phyloP scores from a whole-genome alignment of 2,888 invertebrate genomes.

The Heliconius erato region DNA sequence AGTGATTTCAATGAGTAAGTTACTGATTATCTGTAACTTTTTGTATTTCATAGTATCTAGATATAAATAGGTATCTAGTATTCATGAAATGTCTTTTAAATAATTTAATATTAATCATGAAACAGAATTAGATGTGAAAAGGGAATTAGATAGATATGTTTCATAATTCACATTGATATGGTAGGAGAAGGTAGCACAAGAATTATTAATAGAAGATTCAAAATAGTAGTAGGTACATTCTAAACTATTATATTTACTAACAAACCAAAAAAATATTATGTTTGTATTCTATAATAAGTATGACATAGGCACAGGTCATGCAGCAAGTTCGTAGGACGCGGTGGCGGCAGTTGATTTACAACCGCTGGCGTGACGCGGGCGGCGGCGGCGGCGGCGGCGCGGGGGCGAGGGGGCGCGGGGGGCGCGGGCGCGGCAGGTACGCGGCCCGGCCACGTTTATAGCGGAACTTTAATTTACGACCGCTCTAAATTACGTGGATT shows the following conservation, averaged over 20 bases:
- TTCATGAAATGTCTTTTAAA: no score
- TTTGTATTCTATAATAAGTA: conserved; percentile 14
- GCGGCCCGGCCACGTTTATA: conserved; percentile 77
- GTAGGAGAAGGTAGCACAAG: background rate
- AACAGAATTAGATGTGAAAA: background rate
- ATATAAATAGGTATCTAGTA: no score
- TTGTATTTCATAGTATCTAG: no score
- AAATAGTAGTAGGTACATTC: no score
- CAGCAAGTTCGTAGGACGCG: conserved; percentile 53
- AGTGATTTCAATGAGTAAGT: no score
- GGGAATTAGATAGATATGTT: background rate
- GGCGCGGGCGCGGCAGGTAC: conserved; percentile 76
- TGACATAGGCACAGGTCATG: conserved; percentile 32
- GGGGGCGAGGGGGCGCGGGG: conserved; percentile 62
- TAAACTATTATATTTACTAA: background rate
- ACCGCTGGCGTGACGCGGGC: conserved; percentile 60
- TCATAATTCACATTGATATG: background rate
- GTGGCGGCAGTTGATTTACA: conserved; percentile 67
- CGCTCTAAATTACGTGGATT: conserved; percentile 86
- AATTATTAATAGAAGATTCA: no score
- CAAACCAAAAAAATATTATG: background rate
- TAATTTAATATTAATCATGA: background rate
- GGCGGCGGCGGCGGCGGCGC: conserved; percentile 56
- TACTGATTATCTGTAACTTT: no score
- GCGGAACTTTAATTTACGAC: conserved; percentile 84